Evolutionary conservation across 2,888 invertebrate species (phyloP).

Genomic region (Tachystola acroxantha): DNA sequence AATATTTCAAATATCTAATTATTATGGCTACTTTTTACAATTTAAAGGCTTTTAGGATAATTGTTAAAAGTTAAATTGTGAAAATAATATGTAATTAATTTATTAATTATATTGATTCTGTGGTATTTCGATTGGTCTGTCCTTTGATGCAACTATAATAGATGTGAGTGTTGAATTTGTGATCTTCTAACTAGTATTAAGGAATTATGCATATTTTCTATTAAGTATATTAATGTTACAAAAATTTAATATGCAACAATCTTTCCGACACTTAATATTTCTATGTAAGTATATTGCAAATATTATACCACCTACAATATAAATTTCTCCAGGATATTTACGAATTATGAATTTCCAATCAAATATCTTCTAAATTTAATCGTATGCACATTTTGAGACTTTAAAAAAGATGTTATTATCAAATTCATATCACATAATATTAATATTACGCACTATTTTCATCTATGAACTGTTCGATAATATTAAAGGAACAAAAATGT

Average conservation of each 20-base stretch:
- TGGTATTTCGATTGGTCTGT: slow-evolving; percentile 19
- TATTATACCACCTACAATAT: slow-evolving; percentile 30
- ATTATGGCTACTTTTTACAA: neutral
- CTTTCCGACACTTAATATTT: slow-evolving; percentile 57
- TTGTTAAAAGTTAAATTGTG: slow-evolving; percentile 1
- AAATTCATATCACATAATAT: slow-evolving; percentile 57
- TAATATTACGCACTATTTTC: slow-evolving; percentile 55
- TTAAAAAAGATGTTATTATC: slow-evolving; percentile 37
- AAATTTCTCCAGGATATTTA: slow-evolving; percentile 50
- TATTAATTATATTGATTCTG: slow-evolving; percentile 8
- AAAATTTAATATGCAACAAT: slow-evolving; percentile 60
- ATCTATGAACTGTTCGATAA: slow-evolving; percentile 44
- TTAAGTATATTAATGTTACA: slow-evolving; percentile 57
- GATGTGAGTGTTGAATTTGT: slow-evolving; percentile 63
- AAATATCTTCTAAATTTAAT: slow-evolving; percentile 53
- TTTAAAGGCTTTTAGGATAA: slow-evolving; percentile 8
- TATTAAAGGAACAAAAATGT: slow-evolving; percentile 34
- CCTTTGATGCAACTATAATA: slow-evolving; percentile 19
- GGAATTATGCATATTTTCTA: slow-evolving; percentile 74
- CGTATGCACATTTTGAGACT: slow-evolving; percentile 44
- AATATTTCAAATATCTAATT: too few species aligned
- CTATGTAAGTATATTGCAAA: slow-evolving; percentile 34
- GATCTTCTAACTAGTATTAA: slow-evolving; percentile 63
- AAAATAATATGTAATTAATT: neutral
- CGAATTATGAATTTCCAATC: slow-evolving; percentile 37